phyloP scores from a whole-genome alignment of 2,888 invertebrate genomes.

The Drosophila paracracens region DNA sequence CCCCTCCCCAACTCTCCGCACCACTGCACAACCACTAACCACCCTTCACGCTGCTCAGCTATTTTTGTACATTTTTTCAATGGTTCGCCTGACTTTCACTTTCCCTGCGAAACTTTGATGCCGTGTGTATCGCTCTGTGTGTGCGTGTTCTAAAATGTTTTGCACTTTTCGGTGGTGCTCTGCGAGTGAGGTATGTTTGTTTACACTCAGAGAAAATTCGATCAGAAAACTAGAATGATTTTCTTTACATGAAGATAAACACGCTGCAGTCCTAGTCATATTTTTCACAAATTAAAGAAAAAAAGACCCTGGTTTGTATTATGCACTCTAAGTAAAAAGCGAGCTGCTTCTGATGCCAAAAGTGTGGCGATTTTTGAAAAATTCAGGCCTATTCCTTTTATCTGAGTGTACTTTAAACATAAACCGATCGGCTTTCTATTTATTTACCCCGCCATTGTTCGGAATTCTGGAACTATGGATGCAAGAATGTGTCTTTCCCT shows the following conservation, averaged over 20 bases:
- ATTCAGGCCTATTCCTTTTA: neutral
- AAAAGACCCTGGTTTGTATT: too few species aligned
- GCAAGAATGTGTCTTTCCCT: slow-evolving; percentile 38
- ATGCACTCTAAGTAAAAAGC: neutral
- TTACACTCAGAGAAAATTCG: slow-evolving; percentile 21
- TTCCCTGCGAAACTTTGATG: slow-evolving; percentile 41
- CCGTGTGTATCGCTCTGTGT: slow-evolving; percentile 17
- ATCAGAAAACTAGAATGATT: neutral
- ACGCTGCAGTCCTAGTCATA: too few species aligned
- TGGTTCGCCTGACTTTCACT: slow-evolving; percentile 61
- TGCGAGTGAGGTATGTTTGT: slow-evolving; percentile 49
- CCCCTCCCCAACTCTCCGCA: neutral
- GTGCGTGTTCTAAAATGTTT: slow-evolving; percentile 41
- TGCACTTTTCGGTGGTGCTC: slow-evolving; percentile 36
- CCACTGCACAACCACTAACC: neutral
- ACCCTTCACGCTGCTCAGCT: slow-evolving; percentile 20
- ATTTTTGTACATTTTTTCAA: slow-evolving; percentile 53
- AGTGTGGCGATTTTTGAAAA: neutral
- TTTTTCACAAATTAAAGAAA: too few species aligned
- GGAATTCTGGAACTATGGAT: slow-evolving; percentile 41
- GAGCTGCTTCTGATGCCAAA: neutral
- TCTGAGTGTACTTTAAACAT: slow-evolving; percentile 53
- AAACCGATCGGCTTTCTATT: slow-evolving; percentile 72
- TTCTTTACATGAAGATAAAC: too few species aligned
- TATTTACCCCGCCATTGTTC: slow-evolving; percentile 47